Evolutionary conservation across 2,888 invertebrate species (phyloP).

Genomic region (Agonopterix heracliana): DNA sequence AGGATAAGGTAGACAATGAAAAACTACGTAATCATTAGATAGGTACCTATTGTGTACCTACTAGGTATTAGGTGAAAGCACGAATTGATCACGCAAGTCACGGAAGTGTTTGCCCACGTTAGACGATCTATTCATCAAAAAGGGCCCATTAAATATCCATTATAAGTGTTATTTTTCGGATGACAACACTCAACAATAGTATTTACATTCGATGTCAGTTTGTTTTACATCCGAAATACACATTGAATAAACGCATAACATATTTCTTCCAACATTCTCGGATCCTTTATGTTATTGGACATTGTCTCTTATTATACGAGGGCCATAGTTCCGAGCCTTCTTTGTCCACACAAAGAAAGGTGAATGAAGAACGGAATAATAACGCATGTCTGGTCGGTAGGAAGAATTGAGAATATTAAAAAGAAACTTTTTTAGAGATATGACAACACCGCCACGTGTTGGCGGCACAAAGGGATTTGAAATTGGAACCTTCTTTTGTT

Average conservation of each 20-base stretch:
- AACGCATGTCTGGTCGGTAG: conserved; percentile 58
- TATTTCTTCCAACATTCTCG: conserved; percentile 61
- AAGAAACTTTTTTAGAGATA: conserved; percentile 50
- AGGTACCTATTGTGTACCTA: too few species aligned
- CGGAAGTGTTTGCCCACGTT: conserved; percentile 30
- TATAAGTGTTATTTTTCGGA: conserved; percentile 61
- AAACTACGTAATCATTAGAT: too few species aligned
- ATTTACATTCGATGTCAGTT: conserved; percentile 75
- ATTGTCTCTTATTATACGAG: conserved; percentile 61
- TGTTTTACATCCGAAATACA: conserved; percentile 72
- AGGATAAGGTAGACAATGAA: too few species aligned
- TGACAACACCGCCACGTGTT: conserved; percentile 68
- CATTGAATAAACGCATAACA: conserved; percentile 67
- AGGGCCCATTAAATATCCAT: conserved; percentile 64
- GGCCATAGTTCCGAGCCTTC: conserved; percentile 59
- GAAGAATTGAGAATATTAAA: conserved; percentile 46
- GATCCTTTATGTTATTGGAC: conserved; percentile 58
- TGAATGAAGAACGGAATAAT: conserved; percentile 68
- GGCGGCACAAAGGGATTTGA: conserved; percentile 47
- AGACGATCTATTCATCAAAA: conserved; percentile 48
- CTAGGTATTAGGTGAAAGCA: too few species aligned
- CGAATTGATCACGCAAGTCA: conserved; percentile 19
- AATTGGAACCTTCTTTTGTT: conserved; percentile 40
- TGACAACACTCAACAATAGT: conserved; percentile 70
- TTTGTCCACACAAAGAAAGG: conserved; percentile 61